Base-by-base conservation (phyloP, 1,140 invertebrate species). In the Elymnias hypermnestra region DNA sequence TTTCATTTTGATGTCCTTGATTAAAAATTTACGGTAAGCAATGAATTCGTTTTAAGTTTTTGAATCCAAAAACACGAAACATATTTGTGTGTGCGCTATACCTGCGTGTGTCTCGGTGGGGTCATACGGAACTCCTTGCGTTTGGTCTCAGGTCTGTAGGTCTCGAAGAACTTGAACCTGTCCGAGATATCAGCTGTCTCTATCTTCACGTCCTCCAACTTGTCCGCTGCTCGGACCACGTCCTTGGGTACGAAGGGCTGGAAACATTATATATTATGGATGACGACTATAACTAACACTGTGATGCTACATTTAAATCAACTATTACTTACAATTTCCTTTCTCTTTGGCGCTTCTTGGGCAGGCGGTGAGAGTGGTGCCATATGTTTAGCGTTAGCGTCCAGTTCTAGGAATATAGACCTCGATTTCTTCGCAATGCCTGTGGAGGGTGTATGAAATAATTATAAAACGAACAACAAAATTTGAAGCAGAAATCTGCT, bases 151-250 rank as follows among this genome's bases (percentile, higher is more conserved):
- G 92, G 91, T 67, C 90, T 90, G 86, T 95, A 96, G 1, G 91
- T 93, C 88, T 97, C 95, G 87, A 97, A 97, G 87, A 97, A 97
- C 81, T 94, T 94, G 87, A 96, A 97, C 61, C 94, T 91, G 67
- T 93, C 90, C 19, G 92, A 90, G 52, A 97, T 91, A 74, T 95
- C 93, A 10, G 92, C 91, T 1, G 94, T 95, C 83, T 93, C 89
- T 37, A 95, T 90, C 57, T 89, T 88, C 17, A 95, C 89, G 61
- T 96, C 93, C 51, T 95, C 94, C 19, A 91, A 71, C 14, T 89
- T 87, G 58, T 93, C 91, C 9, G 89, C 91, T 8, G 91, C 89
- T 52, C 91, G 89, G 5, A 95, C 90, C 37, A 94, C 89, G 64
- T 95, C 94, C 42, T 91, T 90, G 21, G 90, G 89, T 19, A 90